These are phyloP conservation scores for Axis porcinus DNA, from an alignment of 2,113 vertebrate genomes.

Conservation along the genomic window DNA sequence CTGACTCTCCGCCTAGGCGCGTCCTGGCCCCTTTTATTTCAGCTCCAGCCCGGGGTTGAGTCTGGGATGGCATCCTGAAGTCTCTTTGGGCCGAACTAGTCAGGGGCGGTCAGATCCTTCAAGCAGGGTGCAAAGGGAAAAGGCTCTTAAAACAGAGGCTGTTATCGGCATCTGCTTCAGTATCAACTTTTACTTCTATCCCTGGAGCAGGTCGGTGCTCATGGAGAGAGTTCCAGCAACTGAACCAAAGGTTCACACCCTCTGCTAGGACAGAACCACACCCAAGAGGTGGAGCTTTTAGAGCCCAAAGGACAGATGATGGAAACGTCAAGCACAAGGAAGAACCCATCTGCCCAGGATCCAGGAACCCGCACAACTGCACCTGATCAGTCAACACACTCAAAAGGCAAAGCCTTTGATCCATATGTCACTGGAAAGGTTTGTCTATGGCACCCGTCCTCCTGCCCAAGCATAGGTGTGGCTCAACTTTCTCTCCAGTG, in stretches of 20 bases:
- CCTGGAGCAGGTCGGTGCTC: background rate
- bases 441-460: rapidly evolving
- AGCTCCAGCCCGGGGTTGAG: background rate
- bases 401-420: background rate
- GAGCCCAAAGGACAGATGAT: background rate
- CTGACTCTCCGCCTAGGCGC: background rate
- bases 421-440: background rate
- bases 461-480: background rate
- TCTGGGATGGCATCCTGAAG: background rate
- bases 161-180: too few relatives aligned
- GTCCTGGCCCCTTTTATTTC: background rate
- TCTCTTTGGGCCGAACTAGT: background rate
- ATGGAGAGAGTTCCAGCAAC: background rate
- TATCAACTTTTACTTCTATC: background rate
- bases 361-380: background rate
- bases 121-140: background rate
- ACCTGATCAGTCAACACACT: background rate
- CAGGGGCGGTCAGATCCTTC: background rate
- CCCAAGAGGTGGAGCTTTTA: background rate
- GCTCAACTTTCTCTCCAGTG: background rate
- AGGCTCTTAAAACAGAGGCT: background rate
- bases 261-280: background rate
- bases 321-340: background rate
- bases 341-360: background rate
- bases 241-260: background rate